Conservation (phyloP, 2,888 invertebrate species). For the Orthonychiurus folsomi region DNA sequence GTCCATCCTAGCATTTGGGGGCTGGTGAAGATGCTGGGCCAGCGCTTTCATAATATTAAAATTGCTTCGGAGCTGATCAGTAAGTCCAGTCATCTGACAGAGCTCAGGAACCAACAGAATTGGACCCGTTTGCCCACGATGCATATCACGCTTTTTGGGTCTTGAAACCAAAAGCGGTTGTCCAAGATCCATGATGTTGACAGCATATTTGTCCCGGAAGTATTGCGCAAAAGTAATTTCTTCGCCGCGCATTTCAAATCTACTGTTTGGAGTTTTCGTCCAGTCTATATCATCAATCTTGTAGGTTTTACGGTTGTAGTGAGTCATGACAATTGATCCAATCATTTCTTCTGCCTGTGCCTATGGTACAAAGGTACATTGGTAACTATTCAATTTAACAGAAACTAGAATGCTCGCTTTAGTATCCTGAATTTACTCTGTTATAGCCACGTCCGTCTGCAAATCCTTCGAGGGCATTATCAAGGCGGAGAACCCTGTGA, state of each 20-base stretch:
- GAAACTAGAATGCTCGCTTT: no score
- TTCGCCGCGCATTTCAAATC: constrained; percentile 8
- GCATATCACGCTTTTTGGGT: constrained; percentile 34
- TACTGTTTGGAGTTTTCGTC: constrained; percentile 1
- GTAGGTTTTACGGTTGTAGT: constrained; percentile 59
- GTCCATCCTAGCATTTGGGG: constrained; percentile 64
- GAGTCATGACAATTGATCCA: constrained; percentile 17
- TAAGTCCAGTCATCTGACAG: constrained; percentile 77
- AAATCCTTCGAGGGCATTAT: constrained; percentile 48
- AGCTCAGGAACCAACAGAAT: constrained; percentile 74
- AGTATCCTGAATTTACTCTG: no score
- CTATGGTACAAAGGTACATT: constrained; percentile 2
- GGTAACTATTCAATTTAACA: no score
- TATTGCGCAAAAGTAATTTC: constrained; percentile 11
- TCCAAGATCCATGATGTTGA: constrained; percentile 11
- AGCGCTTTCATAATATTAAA: constrained; percentile 78
- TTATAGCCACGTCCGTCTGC: no score
- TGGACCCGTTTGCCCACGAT: constrained; percentile 29
- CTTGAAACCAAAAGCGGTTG: constrained; percentile 35
- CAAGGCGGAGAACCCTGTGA: constrained; percentile 72
- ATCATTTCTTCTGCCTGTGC: no score
- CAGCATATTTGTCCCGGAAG: constrained; percentile 1
- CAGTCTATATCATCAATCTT: constrained; percentile 16
- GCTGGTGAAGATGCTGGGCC: constrained; percentile 65
- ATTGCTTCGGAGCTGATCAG: constrained; percentile 71